phyloP scores from a whole-genome alignment of 2,797 vertebrate species.

The Scolopax bukidnonensis region DNA sequence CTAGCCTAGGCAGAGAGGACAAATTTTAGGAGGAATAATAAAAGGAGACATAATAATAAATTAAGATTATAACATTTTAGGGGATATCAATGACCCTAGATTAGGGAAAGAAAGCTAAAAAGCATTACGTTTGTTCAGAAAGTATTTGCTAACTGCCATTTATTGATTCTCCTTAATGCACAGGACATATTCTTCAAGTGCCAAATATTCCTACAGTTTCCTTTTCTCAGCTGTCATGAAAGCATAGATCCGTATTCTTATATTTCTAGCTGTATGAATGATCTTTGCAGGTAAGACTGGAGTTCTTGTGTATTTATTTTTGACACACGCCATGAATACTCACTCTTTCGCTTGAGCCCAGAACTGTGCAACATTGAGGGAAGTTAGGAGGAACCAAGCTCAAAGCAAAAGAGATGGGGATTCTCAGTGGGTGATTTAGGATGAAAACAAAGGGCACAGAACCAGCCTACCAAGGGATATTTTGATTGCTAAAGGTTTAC shows the following conservation, averaged over 20 bases:
- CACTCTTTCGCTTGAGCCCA: background rate
- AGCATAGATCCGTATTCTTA: conserved; percentile 97
- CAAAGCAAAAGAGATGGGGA: background rate
- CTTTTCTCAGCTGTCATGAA: conserved; percentile 96
- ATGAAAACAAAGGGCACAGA: background rate
- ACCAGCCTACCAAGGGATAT: background rate
- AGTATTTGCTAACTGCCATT: background rate
- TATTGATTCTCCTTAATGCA: conserved; percentile 19
- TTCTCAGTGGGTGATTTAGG: background rate
- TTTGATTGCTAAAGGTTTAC: background rate
- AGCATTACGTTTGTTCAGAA: background rate
- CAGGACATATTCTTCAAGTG: conserved; percentile 98
- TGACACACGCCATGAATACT: background rate
- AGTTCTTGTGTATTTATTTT: background rate
- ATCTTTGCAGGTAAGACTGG: conserved; percentile 93
- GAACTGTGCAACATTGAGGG: background rate
- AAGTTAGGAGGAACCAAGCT: background rate
- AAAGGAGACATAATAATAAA: background rate
- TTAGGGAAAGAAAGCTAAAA: background rate
- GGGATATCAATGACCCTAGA: background rate
- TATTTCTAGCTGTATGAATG: conserved; percentile 96
- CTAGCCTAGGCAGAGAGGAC: background rate
- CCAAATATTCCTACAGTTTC: conserved; percentile 94
- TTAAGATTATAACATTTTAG: background rate
- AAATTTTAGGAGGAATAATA: background rate